phyloP scores from a whole-genome alignment of 2,113 vertebrate species.

The Garra rufa region DNA sequence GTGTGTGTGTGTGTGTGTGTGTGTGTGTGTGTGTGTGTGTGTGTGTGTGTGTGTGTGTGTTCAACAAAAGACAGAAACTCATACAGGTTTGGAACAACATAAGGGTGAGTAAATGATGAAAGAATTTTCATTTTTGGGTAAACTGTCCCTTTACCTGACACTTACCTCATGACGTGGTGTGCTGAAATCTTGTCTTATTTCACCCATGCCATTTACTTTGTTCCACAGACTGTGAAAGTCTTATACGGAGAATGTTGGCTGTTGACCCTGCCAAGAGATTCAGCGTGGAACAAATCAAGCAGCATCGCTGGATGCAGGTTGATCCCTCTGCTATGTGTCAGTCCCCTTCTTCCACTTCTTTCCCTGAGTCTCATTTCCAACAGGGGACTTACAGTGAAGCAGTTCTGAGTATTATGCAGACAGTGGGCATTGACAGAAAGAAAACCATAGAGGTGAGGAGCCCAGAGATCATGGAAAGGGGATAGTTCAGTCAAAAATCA shows the following conservation, averaged over 20 bases:
- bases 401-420: slow-evolving; percentile 85
- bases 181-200: background rate
- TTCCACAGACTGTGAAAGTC: slow-evolving; percentile 83
- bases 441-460: slow-evolving; percentile 84
- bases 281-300: slow-evolving; percentile 84
- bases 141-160: background rate
- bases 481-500: background rate
- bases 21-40: too few relatives aligned
- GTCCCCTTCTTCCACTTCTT: slow-evolving; percentile 66
- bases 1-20: too few relatives aligned
- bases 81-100: background rate
- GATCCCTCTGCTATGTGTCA: slow-evolving; percentile 80
- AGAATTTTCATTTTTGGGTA: background rate
- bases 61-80: too few relatives aligned
- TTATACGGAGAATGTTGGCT: slow-evolving; percentile 87
- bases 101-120: background rate
- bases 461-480: background rate
- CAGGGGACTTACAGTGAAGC: slow-evolving; percentile 82
- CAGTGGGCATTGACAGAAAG: slow-evolving; percentile 85
- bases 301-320: slow-evolving; percentile 86
- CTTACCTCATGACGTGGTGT: background rate
- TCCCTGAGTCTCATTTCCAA: slow-evolving; percentile 71
- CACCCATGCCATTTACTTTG: background rate
- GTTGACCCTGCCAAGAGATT: slow-evolving; percentile 85
- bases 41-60: too few relatives aligned